Evolutionary conservation across 1,140 invertebrate species (phyloP).

Genomic region (Holotrichia oblita): DNA sequence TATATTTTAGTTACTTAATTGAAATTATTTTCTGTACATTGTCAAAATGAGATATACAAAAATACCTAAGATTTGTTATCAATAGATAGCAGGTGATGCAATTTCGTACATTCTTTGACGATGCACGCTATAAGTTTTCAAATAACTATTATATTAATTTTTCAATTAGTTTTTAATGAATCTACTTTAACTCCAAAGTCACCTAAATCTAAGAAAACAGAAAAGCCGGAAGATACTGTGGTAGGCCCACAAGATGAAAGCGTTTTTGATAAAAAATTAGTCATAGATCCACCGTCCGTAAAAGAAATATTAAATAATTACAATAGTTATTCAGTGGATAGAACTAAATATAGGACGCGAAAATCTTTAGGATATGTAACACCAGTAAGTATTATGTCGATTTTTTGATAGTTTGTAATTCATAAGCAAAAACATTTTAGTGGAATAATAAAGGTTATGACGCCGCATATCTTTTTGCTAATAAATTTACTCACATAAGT

Average conservation of each 20-base stretch:
- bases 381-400: constrained; percentile 71
- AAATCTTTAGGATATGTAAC: constrained; percentile 89
- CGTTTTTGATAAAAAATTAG: constrained; percentile 75
- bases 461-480: constrained; percentile 87
- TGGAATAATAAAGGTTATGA: constrained; percentile 97
- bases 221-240: constrained; percentile 45
- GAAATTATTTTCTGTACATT: too few species aligned
- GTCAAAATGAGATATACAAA: too few species aligned
- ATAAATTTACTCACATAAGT: constrained; percentile 90
- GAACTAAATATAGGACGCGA: constrained; percentile 71
- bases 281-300: constrained; percentile 69
- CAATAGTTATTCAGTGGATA: constrained; percentile 76
- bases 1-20: too few species aligned
- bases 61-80: neutral
- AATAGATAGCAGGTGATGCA: neutral
- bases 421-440: constrained; percentile 66
- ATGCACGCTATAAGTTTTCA: neutral
- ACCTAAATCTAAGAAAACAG: constrained; percentile 48
- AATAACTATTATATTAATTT: neutral
- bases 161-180: constrained; percentile 10
- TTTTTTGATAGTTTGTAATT: constrained; percentile 37
- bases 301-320: constrained; percentile 82
- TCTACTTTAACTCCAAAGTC: constrained; percentile 46
- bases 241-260: constrained; percentile 71
- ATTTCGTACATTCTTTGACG: neutral